These are phyloP conservation scores for Xylophagus ater DNA, from an alignment of 2,888 invertebrate genomes.

Conservation along the genomic window DNA sequence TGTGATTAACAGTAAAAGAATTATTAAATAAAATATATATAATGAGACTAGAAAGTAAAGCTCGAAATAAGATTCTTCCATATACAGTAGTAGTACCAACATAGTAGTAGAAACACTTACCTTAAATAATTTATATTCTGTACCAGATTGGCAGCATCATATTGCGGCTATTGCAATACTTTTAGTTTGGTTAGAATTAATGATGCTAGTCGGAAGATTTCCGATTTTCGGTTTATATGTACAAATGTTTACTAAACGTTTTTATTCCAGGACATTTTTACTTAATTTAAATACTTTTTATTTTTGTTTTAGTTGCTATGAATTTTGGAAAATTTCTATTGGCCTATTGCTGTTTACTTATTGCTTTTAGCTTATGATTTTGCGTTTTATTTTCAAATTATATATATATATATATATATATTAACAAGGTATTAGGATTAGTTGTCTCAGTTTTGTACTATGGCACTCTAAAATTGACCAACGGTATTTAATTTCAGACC, in stretches of 20 bases:
- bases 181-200: constrained; percentile 69
- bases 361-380: constrained; percentile 71
- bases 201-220: constrained; percentile 77
- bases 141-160: constrained; percentile 63
- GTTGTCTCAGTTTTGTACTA: too few species aligned
- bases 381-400: constrained; percentile 72
- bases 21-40: too few species aligned
- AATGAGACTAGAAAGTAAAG: too few species aligned
- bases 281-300: neutral
- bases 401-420: too few species aligned
- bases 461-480: too few species aligned
- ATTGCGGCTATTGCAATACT: constrained; percentile 69
- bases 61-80: too few species aligned
- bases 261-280: neutral
- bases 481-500: too few species aligned
- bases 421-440: too few species aligned
- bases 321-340: constrained; percentile 73
- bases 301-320: constrained; percentile 48
- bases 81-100: too few species aligned
- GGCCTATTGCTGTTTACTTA: constrained; percentile 67
- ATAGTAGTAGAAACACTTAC: constrained; percentile 28
- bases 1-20: too few species aligned
- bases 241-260: constrained; percentile 77
- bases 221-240: constrained; percentile 78
- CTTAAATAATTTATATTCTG: constrained; percentile 27